Base-by-base conservation (phyloP, 2,797 vertebrate genomes). In the Onychomys torridus region DNA sequence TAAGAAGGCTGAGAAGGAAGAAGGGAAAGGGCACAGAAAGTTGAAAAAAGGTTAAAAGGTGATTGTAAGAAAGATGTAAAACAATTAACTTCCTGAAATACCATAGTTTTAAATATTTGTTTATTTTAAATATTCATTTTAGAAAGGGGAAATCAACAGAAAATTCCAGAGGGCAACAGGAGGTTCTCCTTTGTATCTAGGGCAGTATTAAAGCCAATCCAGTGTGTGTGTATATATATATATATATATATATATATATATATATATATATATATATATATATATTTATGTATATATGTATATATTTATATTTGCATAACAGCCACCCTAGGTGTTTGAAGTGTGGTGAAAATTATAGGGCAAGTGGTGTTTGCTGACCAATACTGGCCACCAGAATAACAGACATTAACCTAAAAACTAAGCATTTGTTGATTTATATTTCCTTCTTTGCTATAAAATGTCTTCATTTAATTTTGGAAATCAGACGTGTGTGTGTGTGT, bases 241-340 rank as follows among this genome's bases (percentile, higher is more conserved):
- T 11, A n/a, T 57, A 14, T 11, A 55, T 13, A 55, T 3, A 34
- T 17, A 23, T 25, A 2, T 29, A 32, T 34, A 49, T 34, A 2
- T 2, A 25, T 25, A 25, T 25, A 32, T 34, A 49, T 34, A 2
- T 2, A 25, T 25, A 25, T 25, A 73, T 75, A 5, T 55, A 32
- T 63, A 10, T 32, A 55, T 13, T n/a, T 34, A 2, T 2, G 13
- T 25, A 25, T 25, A 32, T 34, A 49, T 34, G 5, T 2, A 25
- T 25, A 25, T 25, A 73, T 75, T 12, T 55, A 32, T 63, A 10
- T 32, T 98, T 98, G 97, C 96, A 97, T 98, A 98, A 98, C 98
- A 98, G 84, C 94, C 97, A 98, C 89, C 77, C 95, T 94, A 95
- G 94, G 67, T 96, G 97, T 97, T 98, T 97, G 57, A 96, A 98